A percentile compares a stretch with the other conserved stretches of the same genome.
Evolutionary conservation across 2,888 invertebrate species (phyloP).

Genomic region (Trichopoda pennipes): DNA sequence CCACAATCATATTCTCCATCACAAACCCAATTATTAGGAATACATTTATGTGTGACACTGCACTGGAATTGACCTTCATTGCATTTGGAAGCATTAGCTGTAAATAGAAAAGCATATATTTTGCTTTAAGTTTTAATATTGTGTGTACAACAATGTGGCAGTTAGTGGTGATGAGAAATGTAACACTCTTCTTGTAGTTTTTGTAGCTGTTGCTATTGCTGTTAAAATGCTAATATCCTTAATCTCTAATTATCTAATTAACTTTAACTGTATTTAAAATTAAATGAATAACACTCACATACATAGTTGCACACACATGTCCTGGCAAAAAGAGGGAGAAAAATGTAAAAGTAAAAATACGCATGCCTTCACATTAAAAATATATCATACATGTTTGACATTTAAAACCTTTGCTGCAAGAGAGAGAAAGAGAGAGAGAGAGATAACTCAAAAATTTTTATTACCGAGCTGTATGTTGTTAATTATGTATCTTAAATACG

Average conservation of each 20-base stretch:
- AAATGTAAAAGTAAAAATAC: neutral
- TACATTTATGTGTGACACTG: conserved; percentile 85
- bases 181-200: conserved; percentile 13
- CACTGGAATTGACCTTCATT: conserved; percentile 89
- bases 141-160: neutral
- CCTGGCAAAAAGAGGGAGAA: neutral
- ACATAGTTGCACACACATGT: neutral
- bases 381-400: too few relatives aligned
- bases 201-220: conserved; percentile 14
- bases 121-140: conserved; percentile 22
- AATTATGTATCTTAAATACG: too few relatives aligned
- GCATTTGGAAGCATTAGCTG: conserved; percentile 83
- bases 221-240: conserved; percentile 64
- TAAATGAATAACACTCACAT: conserved; percentile 32
- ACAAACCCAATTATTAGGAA: conserved; percentile 89
- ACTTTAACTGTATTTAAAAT: conserved; percentile 61
- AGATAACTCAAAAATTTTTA: too few relatives aligned
- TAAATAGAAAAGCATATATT: conserved; percentile 71
- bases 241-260: conserved; percentile 68
- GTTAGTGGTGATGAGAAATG: neutral
- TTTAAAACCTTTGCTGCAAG: too few relatives aligned
- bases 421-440: too few relatives aligned
- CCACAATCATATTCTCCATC: conserved; percentile 90
- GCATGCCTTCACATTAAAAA: too few relatives aligned
- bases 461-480: too few relatives aligned